Conservation (phyloP, 2,797 vertebrate species). For the Kryptolebias ocellatus region DNA sequence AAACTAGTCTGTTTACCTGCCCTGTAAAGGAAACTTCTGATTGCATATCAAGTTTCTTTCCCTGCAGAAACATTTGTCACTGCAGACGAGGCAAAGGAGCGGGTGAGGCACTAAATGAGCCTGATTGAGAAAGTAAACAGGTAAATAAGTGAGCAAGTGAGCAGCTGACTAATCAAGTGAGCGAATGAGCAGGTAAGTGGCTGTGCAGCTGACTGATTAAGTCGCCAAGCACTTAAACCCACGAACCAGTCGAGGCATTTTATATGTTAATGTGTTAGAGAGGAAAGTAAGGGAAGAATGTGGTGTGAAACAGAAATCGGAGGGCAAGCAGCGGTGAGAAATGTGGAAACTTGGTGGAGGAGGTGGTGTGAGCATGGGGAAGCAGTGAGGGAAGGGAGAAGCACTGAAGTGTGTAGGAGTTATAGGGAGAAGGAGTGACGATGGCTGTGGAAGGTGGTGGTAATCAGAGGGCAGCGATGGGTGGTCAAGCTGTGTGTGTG, state of each 20-base stretch:
- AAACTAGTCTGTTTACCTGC: not conserved
- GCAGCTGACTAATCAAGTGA: constrained; percentile 63
- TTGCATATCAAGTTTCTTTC: not conserved
- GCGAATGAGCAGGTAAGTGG: constrained; percentile 61
- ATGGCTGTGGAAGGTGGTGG: constrained; percentile 68
- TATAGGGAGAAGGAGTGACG: constrained; percentile 64
- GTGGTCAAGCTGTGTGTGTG: constrained; percentile 68
- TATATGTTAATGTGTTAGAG: constrained; percentile 65
- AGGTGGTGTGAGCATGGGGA: constrained; percentile 35
- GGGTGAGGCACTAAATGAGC: constrained; percentile 22
- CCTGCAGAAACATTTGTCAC: constrained; percentile 15
- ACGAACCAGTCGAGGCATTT: constrained; percentile 53
- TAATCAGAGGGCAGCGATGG: constrained; percentile 77
- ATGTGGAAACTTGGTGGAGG: constrained; percentile 29
- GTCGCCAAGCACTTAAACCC: constrained; percentile 53
- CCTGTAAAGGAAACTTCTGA: constrained; percentile 5
- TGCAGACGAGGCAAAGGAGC: constrained; percentile 8
- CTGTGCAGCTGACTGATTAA: constrained; percentile 63
- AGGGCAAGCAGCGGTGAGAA: constrained; percentile 35
- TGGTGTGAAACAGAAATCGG: constrained; percentile 49
- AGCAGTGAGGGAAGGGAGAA: constrained; percentile 44
- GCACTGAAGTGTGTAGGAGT: constrained; percentile 68
- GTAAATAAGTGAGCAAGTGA: constrained; percentile 47
- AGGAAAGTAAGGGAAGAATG: constrained; percentile 51
- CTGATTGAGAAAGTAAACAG: constrained; percentile 47